A percentile compares a stretch with the other conserved stretches of the same genome.
Conservation (phyloP, 2,797 vertebrate genomes). For the Thamnophis elegans region DNA sequence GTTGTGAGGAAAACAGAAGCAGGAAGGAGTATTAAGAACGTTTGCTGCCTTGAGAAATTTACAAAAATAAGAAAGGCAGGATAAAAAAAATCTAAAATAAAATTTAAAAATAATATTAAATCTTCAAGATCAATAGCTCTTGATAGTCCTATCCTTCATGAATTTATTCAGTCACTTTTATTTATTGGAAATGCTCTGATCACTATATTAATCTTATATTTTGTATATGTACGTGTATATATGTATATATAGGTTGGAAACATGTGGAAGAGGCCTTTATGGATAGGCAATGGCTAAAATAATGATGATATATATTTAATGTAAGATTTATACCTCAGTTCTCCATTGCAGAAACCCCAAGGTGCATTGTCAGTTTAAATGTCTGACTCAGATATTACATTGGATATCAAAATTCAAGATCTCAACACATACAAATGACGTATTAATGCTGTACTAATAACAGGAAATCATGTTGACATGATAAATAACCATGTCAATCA, state of each 20-base stretch:
- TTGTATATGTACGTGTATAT: too few species aligned
- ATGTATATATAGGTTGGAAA: too few species aligned
- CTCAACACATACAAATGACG: not conserved
- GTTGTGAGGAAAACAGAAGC: not conserved
- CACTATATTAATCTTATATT: not conserved
- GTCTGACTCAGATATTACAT: not conserved
- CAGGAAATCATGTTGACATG: not conserved
- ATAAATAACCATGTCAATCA: not conserved
- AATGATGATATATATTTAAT: not conserved
- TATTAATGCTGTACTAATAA: not conserved
- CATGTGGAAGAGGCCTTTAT: too few species aligned
- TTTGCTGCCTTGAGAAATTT: not conserved
- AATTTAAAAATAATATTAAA: not conserved
- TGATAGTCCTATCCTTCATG: not conserved
- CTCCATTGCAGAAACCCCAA: not conserved
- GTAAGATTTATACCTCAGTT: not conserved
- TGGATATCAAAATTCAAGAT: not conserved
- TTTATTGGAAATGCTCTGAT: not conserved
- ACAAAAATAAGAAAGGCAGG: not conserved
- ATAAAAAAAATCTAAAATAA: not conserved
- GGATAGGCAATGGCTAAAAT: too few species aligned
- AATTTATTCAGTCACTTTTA: not conserved
- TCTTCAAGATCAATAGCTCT: not conserved
- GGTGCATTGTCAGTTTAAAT: not conserved
- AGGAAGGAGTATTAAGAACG: not conserved